Evolutionary conservation across 2,797 vertebrate species (phyloP).

Genomic region (Acanthornis magna): DNA sequence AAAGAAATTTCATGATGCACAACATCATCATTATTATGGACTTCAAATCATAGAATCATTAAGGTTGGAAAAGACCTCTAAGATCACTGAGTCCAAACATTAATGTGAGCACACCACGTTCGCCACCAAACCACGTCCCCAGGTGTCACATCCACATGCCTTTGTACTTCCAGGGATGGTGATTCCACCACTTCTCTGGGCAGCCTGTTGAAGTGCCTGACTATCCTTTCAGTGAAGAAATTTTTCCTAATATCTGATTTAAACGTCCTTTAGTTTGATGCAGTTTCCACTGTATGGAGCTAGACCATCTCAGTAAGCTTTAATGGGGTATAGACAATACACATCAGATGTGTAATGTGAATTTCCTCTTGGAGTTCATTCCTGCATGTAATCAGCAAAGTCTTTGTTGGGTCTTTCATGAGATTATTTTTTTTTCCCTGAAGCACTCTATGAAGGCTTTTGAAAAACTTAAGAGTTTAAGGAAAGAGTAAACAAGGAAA

Average conservation of each 20-base stretch:
- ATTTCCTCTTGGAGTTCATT: background rate
- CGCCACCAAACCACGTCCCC: background rate
- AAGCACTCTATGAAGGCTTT: background rate
- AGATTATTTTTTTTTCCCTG: background rate
- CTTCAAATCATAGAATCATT: background rate
- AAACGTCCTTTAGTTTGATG: background rate
- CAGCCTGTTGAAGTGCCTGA: background rate
- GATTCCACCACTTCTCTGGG: background rate
- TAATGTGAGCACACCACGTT: accelerated
- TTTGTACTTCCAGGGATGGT: background rate
- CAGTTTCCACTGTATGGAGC: background rate
- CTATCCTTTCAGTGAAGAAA: background rate
- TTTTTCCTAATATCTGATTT: background rate
- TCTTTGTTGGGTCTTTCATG: background rate
- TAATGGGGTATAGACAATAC: background rate
- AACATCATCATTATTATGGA: background rate
- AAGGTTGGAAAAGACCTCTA: background rate
- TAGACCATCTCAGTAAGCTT: background rate
- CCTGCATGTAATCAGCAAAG: background rate
- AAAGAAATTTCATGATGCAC: background rate
- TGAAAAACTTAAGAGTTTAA: background rate
- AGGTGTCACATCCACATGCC: background rate
- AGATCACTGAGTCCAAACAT: accelerated
- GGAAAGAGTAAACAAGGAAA: too few species aligned
- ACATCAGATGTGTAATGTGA: background rate